Conservation (phyloP, 2,113 vertebrate genomes). For the Lagopus leucura region DNA sequence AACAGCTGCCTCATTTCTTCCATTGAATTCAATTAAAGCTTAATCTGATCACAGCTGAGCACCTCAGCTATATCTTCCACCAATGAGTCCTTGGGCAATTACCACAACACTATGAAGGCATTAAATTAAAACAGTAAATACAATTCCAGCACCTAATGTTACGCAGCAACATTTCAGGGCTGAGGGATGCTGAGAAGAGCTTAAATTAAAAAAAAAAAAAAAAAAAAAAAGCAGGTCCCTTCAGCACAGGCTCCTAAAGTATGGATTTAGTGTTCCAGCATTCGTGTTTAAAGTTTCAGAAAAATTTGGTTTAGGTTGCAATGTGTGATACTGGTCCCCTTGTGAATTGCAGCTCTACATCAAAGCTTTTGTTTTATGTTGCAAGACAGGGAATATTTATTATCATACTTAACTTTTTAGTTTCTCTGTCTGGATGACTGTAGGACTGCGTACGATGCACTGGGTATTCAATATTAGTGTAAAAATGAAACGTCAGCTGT, state of each 20-base stretch:
- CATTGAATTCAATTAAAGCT: constrained; percentile 68
- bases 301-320: constrained; percentile 66
- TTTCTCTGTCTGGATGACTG: constrained; percentile 54
- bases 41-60: constrained; percentile 66
- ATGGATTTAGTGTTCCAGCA: constrained; percentile 48
- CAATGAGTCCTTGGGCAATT: constrained; percentile 61
- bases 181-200: constrained; percentile 42
- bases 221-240: neutral
- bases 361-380: constrained; percentile 71
- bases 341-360: constrained; percentile 64
- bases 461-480: constrained; percentile 52
- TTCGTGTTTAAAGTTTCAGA: constrained; percentile 60
- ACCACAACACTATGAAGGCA: constrained; percentile 46
- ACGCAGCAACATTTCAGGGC: constrained; percentile 7
- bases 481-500: constrained; percentile 71
- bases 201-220: neutral
- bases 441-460: constrained; percentile 12
- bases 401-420: constrained; percentile 62
- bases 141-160: constrained; percentile 55
- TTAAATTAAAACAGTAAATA: constrained; percentile 73
- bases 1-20: constrained; percentile 69
- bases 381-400: constrained; percentile 64
- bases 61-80: constrained; percentile 51
- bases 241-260: constrained; percentile 14
- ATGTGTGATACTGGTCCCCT: constrained; percentile 18